Conservation (phyloP, 2,113 vertebrate species). For the Vulpes ferrilata region DNA sequence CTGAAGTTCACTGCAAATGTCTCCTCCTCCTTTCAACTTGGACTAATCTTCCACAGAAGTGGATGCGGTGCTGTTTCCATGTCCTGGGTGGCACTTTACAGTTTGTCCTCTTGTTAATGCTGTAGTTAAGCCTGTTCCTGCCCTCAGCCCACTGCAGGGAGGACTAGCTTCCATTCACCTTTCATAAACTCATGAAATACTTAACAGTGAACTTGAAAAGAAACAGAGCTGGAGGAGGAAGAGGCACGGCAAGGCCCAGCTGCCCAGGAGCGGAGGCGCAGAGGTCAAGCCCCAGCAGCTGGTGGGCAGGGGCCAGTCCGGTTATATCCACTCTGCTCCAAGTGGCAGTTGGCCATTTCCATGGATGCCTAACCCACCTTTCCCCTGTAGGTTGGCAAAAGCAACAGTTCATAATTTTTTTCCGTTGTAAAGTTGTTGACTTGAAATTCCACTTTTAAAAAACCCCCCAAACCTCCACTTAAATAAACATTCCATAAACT, state of each 20-base stretch:
- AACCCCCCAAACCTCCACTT: not conserved
- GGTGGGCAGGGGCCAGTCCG: not conserved
- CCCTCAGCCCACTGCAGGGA: not conserved
- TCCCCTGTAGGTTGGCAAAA: not conserved
- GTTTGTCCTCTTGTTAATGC: not conserved
- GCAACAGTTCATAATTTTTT: not conserved
- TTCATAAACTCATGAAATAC: not conserved
- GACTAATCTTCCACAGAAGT: not conserved
- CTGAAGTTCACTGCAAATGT: not conserved
- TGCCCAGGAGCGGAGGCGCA: fast-evolving
- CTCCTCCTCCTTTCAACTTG: not conserved
- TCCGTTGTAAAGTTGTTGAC: not conserved
- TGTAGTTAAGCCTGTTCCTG: not conserved
- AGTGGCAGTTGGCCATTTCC: not conserved
- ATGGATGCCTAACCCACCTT: fast-evolving
- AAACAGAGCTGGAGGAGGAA: not conserved
- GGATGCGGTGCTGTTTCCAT: not conserved
- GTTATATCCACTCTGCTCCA: not conserved
- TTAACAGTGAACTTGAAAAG: not conserved
- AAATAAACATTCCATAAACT: not conserved
- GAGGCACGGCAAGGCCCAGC: fast-evolving
- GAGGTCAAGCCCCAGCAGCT: not conserved
- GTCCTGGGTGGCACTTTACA: too few species aligned
- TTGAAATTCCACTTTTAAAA: conserved; percentile 14
- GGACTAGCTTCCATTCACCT: not conserved